Percentiles rank a stretch among this genome's conserved stretches.
phyloP scores from a whole-genome alignment of 2,888 invertebrate species.

The Nymphalis c-album region DNA sequence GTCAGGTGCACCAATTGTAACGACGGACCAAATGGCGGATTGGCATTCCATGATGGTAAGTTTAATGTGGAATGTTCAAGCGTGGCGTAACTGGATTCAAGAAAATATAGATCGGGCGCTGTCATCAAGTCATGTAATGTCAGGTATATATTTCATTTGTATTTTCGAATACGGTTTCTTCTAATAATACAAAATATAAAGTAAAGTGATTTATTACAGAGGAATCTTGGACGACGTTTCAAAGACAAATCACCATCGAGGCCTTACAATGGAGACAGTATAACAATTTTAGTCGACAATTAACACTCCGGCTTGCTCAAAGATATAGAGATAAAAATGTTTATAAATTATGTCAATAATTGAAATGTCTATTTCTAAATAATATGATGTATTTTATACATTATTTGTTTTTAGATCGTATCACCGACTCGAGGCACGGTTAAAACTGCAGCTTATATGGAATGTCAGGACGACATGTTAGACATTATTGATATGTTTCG shows the following conservation, averaged over 20 bases:
- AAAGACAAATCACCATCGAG: conserved; percentile 59
- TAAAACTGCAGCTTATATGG: conserved; percentile 55
- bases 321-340: conserved; percentile 65
- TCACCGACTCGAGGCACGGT: conserved; percentile 58
- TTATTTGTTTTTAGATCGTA: conserved; percentile 51
- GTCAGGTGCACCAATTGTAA: conserved; percentile 59
- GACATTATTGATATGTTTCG: conserved; percentile 66
- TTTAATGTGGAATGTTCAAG: conserved; percentile 71
- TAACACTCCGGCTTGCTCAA: conserved; percentile 57
- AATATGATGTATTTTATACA: not conserved
- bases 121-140: conserved; percentile 36
- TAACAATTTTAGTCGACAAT: conserved; percentile 63
- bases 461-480: conserved; percentile 64
- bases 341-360: conserved; percentile 17
- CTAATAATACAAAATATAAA: not conserved
- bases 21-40: conserved; percentile 66
- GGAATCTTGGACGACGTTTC: conserved; percentile 57
- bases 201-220: conserved; percentile 42
- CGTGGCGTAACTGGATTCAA: conserved; percentile 73
- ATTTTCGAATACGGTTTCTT: no score
- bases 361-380: not conserved
- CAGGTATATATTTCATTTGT: not conserved
- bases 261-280: conserved; percentile 73
- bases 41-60: conserved; percentile 74
- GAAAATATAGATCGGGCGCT: conserved; percentile 61